Evolutionary conservation across 2,113 vertebrate genomes (phyloP), one percentile per base, ranked within the genome.

Genomic region (Sula dactylatra): DNA sequence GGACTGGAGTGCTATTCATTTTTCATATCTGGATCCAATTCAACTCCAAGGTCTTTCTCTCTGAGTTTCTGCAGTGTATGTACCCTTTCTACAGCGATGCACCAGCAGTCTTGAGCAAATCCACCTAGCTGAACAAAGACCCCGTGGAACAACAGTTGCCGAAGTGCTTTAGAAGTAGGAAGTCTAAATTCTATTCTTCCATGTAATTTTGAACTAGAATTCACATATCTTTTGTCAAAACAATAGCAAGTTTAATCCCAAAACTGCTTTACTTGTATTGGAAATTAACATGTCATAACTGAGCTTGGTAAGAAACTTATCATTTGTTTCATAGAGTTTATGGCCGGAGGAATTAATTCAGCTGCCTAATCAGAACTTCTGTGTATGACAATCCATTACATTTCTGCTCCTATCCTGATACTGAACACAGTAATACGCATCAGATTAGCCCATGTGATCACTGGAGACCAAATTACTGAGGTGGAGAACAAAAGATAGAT

Each of bases 401-500:
- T 55, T 62, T 59, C 77, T 79, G 77, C 67, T 77, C 31, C 50
- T 52, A 10, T 38, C 55, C 64, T 29, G 38, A 88, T 55, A 22
- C 70, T 64, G 34, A 82, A 81, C 87, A 34, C 40, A 69, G 62
- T 54, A 73, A 81, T 32, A 65, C 12, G 3, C 47, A 11, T 47
- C 19, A 64, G 78, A 91, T 82, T 42, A 80, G 94, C 78, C 84
- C 66, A 82, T 65, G 54, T 78, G 58, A 70, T 88, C 71, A 40
- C 65, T 69, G 78, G 47, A 91, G 73, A 94, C 61, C 78, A 58
- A 77, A 84, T 85, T 87, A 94, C 78, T 40, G 73, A 69, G 78
- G 79, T 11, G 52, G 38, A 82, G 85, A 95, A 90, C 58, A 95
- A 94, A 94, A 73, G 70, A 78, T 59, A 96, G 82, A 96, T 88